Percentiles rank a stretch among this genome's conserved stretches.
Conservation (phyloP, 2,113 vertebrate species). For the Chaenogobius annularis region DNA sequence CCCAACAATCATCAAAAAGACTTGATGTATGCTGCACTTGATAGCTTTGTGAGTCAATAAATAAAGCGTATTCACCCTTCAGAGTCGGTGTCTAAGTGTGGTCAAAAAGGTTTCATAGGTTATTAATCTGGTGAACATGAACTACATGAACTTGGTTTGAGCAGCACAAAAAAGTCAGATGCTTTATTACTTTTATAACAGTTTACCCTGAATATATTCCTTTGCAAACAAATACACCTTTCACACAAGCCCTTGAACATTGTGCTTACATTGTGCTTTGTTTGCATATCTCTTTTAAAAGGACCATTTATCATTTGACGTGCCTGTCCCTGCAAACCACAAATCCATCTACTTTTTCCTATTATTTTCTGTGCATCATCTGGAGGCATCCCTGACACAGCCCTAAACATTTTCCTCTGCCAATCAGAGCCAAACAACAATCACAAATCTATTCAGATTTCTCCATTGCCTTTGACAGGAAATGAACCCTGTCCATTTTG, state of each 20-base stretch:
- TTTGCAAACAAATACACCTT: constrained; percentile 1
- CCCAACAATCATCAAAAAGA: no score
- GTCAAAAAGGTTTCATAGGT: no score
- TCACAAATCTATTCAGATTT: constrained; percentile 31
- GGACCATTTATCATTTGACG: constrained; percentile 16
- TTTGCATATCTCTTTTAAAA: constrained; percentile 10
- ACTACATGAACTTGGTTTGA: background rate
- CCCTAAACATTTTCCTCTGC: constrained; percentile 30
- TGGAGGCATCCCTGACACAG: constrained; percentile 27
- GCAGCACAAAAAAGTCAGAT: background rate
- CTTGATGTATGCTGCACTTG: no score
- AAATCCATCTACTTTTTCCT: constrained; percentile 16
- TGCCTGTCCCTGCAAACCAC: constrained; percentile 7
- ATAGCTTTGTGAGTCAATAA: no score
- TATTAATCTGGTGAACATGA: no score
- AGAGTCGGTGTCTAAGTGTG: no score
- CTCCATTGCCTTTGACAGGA: constrained; percentile 28
- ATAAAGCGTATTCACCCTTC: no score
- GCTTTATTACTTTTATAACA: background rate
- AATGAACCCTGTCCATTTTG: constrained; percentile 34
- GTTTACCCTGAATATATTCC: background rate
- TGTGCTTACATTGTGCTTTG: constrained; percentile 1
- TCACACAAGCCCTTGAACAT: background rate
- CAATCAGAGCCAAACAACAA: constrained; percentile 37
- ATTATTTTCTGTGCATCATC: constrained; percentile 16